phyloP scores from a whole-genome alignment of 2,797 vertebrate genomes.

The Gymnocypris eckloni region DNA sequence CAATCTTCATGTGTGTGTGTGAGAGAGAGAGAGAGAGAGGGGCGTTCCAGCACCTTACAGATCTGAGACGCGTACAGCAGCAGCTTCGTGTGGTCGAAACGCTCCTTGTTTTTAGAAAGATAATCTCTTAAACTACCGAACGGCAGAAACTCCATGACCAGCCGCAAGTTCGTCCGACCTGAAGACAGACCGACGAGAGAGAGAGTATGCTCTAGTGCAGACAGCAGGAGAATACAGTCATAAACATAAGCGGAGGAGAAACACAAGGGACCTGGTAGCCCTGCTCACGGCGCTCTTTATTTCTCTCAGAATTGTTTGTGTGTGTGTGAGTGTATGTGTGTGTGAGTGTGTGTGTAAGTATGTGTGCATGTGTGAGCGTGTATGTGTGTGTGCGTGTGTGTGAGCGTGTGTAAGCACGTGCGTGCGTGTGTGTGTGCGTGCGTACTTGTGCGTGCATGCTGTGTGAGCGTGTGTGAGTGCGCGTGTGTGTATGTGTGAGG shows the following conservation, averaged over 20 bases:
- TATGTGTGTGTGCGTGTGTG: too few species aligned
- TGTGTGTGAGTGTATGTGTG: too few species aligned
- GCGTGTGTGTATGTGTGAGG: too few species aligned
- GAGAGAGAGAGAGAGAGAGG: neutral
- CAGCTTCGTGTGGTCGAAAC: conserved; percentile 91
- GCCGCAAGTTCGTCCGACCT: conserved; percentile 90
- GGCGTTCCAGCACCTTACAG: conserved; percentile 86
- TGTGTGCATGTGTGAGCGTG: too few species aligned
- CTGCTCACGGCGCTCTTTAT: conserved; percentile 81
- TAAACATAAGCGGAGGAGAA: too few species aligned
- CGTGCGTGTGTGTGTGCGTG: too few species aligned
- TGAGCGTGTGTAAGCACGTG: too few species aligned
- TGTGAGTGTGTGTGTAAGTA: too few species aligned
- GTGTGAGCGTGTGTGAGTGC: too few species aligned
- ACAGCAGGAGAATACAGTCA: neutral
- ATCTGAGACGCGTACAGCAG: conserved; percentile 93
- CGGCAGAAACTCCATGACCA: conserved; percentile 98
- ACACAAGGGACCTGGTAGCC: too few species aligned
- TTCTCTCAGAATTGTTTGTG: too few species aligned
- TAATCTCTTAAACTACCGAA: conserved; percentile 96
- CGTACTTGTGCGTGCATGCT: too few species aligned
- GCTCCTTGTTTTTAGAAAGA: conserved; percentile 92
- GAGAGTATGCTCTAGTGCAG: neutral
- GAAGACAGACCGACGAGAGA: conserved; percentile 27
- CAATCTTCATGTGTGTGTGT: neutral